Percentiles rank a stretch among this genome's conserved stretches.
phyloP scores from a whole-genome alignment of 35 echinoderm and acorn worm genomes.

The Ptychodera flava region DNA sequence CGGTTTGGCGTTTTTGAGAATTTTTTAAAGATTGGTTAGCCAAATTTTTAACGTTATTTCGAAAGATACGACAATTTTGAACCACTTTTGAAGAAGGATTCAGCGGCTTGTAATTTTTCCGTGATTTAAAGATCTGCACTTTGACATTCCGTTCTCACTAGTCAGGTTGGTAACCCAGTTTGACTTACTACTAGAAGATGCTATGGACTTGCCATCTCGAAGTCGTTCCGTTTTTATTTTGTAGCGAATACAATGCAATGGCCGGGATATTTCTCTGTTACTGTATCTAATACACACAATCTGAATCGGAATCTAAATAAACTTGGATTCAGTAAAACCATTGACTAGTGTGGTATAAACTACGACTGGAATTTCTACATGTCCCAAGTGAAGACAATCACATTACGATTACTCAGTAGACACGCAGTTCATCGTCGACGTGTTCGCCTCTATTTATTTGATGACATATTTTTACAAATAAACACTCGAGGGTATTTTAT shows the following conservation, averaged over 20 bases:
- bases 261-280: not conserved
- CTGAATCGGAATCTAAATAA: not conserved
- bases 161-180: no score
- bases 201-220: not conserved
- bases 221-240: not conserved
- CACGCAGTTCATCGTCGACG: not conserved
- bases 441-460: not conserved
- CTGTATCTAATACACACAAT: not conserved
- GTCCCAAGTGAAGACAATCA: not conserved
- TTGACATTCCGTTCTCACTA: no score
- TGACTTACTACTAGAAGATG: not conserved
- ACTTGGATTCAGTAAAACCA: not conserved
- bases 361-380: not conserved
- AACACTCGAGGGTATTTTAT: not conserved
- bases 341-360: not conserved
- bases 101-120: no score
- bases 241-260: not conserved
- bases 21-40: no score
- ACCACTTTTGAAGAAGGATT: no score
- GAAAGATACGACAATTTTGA: no score
- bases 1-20: no score
- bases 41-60: no score
- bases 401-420: not conserved
- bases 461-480: not conserved
- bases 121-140: no score